A percentile compares a stretch with the other conserved stretches of the same genome.
These are phyloP conservation scores for Anoplopoma fimbria DNA, from an alignment of 2,113 vertebrate genomes.

Conservation along the genomic window DNA sequence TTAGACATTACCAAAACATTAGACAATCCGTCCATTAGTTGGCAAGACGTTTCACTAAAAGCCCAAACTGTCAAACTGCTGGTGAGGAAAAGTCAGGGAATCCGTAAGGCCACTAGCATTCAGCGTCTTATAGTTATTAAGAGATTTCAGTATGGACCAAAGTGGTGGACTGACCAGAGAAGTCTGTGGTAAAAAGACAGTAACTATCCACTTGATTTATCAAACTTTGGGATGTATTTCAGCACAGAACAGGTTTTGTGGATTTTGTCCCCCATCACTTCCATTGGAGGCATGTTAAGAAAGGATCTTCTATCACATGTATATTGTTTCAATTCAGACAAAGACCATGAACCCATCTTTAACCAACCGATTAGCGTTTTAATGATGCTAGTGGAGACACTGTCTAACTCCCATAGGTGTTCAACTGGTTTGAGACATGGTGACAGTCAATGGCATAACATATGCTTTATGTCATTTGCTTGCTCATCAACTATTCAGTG, in stretches of 20 bases:
- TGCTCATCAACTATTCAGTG: neutral
- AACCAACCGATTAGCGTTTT: neutral
- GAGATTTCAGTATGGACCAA: neutral
- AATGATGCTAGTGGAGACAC: neutral
- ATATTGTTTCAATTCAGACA: slow-evolving; percentile 1
- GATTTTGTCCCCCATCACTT: neutral
- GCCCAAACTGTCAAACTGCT: neutral
- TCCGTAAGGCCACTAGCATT: neutral
- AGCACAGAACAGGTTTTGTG: neutral
- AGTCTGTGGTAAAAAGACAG: neutral
- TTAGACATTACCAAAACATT: neutral
- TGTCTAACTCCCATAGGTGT: neutral
- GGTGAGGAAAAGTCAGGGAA: neutral
- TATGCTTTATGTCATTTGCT: neutral
- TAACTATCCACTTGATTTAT: neutral
- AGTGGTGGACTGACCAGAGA: neutral
- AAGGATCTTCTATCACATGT: neutral
- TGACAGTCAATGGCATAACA: neutral
- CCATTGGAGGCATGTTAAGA: neutral
- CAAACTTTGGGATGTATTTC: neutral
- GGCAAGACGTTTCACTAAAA: neutral
- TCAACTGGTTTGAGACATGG: neutral
- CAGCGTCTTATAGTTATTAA: neutral
- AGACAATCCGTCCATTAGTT: neutral
- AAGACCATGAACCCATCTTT: neutral